These are phyloP conservation scores for Ridgeia piscesae DNA, from an alignment of 1,140 invertebrate genomes.

Conservation along the genomic window DNA sequence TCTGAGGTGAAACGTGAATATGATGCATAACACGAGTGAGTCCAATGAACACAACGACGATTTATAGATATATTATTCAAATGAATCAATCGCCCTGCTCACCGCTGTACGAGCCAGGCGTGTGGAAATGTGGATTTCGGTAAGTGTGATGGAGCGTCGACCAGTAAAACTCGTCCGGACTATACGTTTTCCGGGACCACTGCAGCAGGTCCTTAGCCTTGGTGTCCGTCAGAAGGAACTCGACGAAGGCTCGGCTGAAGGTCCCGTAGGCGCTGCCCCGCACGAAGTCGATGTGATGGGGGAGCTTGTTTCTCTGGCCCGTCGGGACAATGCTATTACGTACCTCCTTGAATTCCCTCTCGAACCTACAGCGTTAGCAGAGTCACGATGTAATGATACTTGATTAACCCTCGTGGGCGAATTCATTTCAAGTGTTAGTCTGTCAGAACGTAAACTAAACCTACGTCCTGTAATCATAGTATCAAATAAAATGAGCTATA, in stretches of 20 bases:
- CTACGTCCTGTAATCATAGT: no score
- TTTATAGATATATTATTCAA: neutral
- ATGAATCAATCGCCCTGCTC: neutral
- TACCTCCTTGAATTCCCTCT: conserved; percentile 32
- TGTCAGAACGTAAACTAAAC: no score
- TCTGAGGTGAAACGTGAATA: no score
- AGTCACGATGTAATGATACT: no score
- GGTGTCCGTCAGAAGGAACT: conserved; percentile 39
- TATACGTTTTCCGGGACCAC: conserved; percentile 41
- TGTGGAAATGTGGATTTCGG: conserved; percentile 34
- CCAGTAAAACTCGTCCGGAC: conserved; percentile 55
- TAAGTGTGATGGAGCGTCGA: conserved; percentile 41
- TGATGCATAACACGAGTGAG: no score
- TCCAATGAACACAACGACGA: no score
- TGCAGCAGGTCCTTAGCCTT: conserved; percentile 39
- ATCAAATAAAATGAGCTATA: no score
- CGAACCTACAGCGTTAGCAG: conserved; percentile 19
- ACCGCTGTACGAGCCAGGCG: conserved; percentile 44
- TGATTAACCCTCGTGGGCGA: no score
- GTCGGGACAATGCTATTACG: conserved; percentile 31
- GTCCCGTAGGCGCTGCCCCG: conserved; percentile 49
- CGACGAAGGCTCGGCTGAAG: conserved; percentile 46
- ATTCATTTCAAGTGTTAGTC: no score
- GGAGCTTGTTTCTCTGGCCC: conserved; percentile 32
- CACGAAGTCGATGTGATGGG: conserved; percentile 43